Base-by-base conservation (phyloP, 2,797 vertebrate species). In the Acipenser oxyrinchus region DNA sequence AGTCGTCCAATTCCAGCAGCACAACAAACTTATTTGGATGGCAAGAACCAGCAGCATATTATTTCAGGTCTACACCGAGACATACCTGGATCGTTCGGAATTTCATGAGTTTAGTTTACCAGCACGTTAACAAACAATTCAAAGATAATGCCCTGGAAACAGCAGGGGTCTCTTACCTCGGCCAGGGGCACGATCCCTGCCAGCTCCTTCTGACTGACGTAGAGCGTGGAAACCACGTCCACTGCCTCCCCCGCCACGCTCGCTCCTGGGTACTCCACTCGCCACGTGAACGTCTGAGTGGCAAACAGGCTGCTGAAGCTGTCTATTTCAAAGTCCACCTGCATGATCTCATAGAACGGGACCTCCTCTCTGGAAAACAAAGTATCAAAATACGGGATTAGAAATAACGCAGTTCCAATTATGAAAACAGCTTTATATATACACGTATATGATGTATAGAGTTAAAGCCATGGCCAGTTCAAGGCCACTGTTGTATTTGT, bases 251-350 rank as follows among this genome's bases (percentile, higher is more conserved):
- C 85, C 37, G 82, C 53, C 0, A 88, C 78, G 6, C 89, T 81
- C 0, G 87, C 86, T 2, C 72, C 77, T 0, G 92, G 91, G 67
- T 97, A 97, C 69, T 96, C 93, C 3, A 94, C 84, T 69, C 92
- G 93, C 95, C 95, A 99, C 77, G 92, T 93, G 5, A 97, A 84
- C 8, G 93, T 91, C 80, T 97, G 95, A 6, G 93, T 92, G 0
- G 93, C 88, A 0, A 89, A 90, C 80, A 89, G 81, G 69, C 83
- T 89, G 66, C 95, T 95, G 61, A 88, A 82, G 50, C 96, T 97
- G 80, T 94, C 94, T 0, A 95, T 78, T 74, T 96, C 93, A 9
- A 99, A 95, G 71, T 96, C 95, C 83, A 99, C 88, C 82, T 94
- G 92, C 85, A 97, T 87, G 84, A 97, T 89, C 81, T 99, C 95